Percentiles rank a stretch among this genome's conserved stretches.
These are phyloP conservation scores for Diorhabda sublineata DNA, from an alignment of 1,140 invertebrate genomes.

Conservation along the genomic window DNA sequence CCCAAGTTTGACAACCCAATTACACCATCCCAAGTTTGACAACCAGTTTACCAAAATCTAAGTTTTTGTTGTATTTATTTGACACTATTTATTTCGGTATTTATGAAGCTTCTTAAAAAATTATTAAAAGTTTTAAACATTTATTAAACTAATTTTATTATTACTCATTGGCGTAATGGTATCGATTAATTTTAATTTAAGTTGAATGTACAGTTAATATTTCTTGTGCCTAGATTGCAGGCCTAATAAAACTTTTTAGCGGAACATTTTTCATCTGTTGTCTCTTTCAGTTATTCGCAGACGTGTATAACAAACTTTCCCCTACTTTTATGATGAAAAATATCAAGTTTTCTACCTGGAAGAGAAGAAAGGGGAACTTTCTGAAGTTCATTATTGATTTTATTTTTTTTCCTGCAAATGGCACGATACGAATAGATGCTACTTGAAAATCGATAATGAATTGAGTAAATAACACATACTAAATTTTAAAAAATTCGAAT, in stretches of 20 bases:
- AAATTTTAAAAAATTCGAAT: too few relatives aligned
- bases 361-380: slow-evolving; percentile 1
- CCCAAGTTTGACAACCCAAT: too few relatives aligned
- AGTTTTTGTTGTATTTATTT: too few relatives aligned
- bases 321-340: neutral
- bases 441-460: neutral
- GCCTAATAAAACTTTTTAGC: slow-evolving; percentile 2
- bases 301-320: slow-evolving; percentile 2
- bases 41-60: too few relatives aligned
- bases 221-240: neutral
- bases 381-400: slow-evolving; percentile 3
- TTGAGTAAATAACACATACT: neutral
- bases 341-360: slow-evolving; percentile 2
- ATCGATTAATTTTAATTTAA: neutral
- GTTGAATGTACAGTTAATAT: slow-evolving; percentile 1
- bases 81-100: too few relatives aligned
- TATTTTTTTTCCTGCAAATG: neutral
- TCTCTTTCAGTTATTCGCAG: slow-evolving; percentile 1
- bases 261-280: slow-evolving; percentile 2
- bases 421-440: neutral
- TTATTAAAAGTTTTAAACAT: too few relatives aligned
- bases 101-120: too few relatives aligned
- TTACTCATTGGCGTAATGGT: too few relatives aligned
- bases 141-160: too few relatives aligned
- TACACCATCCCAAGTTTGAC: too few relatives aligned